These are phyloP conservation scores for Actinernus sp. DNA, from an alignment of 92 coral and sea anemone genomes.

Conservation along the genomic window DNA sequence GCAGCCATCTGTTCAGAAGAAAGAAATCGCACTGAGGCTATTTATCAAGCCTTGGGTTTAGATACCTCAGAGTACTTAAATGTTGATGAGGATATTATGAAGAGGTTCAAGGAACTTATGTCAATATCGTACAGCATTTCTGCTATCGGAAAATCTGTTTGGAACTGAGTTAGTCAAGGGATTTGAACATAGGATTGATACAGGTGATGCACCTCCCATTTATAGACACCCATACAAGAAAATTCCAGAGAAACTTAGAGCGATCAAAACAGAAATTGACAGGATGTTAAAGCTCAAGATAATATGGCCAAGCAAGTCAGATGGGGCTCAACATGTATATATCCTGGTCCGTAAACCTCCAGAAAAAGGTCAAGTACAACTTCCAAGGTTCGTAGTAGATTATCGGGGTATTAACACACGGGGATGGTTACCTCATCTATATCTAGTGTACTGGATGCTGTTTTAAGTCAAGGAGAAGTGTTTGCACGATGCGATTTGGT, in stretches of 20 bases:
- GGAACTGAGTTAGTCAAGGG: constrained; percentile 42
- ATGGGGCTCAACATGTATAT: constrained; percentile 60
- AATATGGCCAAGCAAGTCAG: constrained; percentile 54
- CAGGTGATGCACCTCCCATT: constrained; percentile 58
- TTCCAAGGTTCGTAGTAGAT: too few relatives aligned
- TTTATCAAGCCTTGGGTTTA: constrained; percentile 24
- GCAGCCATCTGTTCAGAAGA: constrained; percentile 34
- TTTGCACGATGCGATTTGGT: too few relatives aligned
- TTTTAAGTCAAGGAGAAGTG: too few relatives aligned
- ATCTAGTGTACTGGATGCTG: too few relatives aligned
- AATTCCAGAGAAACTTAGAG: constrained; percentile 44
- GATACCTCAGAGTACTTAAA: constrained; percentile 15
- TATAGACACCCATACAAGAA: constrained; percentile 42
- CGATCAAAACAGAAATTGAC: constrained; percentile 53
- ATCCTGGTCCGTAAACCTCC: too few relatives aligned
- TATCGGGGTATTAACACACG: too few relatives aligned
- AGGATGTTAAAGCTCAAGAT: constrained; percentile 58
- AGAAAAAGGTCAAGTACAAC: too few relatives aligned
- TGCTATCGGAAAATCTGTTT: constrained; percentile 22
- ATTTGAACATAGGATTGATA: constrained; percentile 43
- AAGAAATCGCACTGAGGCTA: constrained; percentile 50
- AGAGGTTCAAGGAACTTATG: constrained; percentile 40
- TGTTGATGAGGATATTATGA: constrained; percentile 32
- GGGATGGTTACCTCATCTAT: too few relatives aligned
- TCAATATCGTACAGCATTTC: constrained; percentile 35